Percentiles rank a stretch among this genome's conserved stretches.
These are phyloP conservation scores for Malacosoma neustria DNA, from an alignment of 2,888 invertebrate genomes.

Conservation along the genomic window DNA sequence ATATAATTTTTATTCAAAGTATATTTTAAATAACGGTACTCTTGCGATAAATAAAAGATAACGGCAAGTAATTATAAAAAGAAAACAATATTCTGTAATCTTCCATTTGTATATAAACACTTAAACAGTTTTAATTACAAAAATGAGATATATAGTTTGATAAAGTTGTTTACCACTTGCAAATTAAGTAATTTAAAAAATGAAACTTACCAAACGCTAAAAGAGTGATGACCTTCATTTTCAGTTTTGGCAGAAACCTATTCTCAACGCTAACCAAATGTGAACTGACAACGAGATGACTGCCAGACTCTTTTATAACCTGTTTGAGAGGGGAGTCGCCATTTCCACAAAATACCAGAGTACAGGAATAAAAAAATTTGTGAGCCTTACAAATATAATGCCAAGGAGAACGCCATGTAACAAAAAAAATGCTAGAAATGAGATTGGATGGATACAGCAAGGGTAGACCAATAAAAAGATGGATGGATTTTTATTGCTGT, in stretches of 20 bases:
- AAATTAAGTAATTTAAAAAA: constrained; percentile 10
- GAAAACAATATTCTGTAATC: too few species aligned
- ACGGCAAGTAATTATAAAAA: too few species aligned
- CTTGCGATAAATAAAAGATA: too few species aligned
- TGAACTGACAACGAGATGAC: constrained; percentile 31
- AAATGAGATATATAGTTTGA: background rate
- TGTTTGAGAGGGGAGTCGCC: constrained; percentile 24
- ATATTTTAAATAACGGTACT: too few species aligned
- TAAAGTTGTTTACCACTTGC: background rate
- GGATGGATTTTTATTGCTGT: too few species aligned
- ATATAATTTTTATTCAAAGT: too few species aligned
- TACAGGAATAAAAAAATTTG: constrained; percentile 2
- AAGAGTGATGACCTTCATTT: constrained; percentile 49
- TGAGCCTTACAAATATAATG: too few species aligned
- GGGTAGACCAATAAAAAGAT: too few species aligned
- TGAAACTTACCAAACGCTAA: constrained; percentile 53
- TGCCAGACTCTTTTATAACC: constrained; percentile 33
- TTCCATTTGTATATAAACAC: background rate
- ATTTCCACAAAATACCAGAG: background rate
- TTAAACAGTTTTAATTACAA: background rate
- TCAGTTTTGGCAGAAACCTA: constrained; percentile 25
- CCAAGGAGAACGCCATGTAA: too few species aligned
- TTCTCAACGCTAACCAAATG: constrained; percentile 22
- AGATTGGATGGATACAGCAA: too few species aligned
- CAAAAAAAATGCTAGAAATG: too few species aligned